Conservation (phyloP, 2,888 invertebrate genomes). For the Stenchaetothrips biformis region DNA sequence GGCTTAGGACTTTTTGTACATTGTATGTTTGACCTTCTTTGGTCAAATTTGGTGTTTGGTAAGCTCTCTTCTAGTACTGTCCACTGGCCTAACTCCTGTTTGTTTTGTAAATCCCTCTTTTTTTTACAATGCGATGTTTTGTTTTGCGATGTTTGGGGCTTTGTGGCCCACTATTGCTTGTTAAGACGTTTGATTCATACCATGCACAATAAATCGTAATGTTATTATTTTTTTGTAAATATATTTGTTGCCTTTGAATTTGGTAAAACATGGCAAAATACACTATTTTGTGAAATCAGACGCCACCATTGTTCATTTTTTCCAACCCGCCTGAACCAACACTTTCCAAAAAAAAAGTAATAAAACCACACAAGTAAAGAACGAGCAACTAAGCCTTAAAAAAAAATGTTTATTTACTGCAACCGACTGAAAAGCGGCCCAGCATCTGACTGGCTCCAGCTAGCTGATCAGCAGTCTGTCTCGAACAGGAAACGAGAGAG, state of each 20-base stretch:
- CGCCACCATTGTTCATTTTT: neutral
- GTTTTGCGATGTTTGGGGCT: neutral
- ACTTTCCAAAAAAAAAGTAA: neutral
- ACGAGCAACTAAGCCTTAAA: neutral
- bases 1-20: constrained; percentile 14
- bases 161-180: neutral
- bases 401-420: neutral
- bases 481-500: neutral
- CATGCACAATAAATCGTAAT: constrained; percentile 22
- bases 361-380: neutral
- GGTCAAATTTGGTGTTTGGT: constrained; percentile 15
- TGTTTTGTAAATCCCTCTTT: neutral
- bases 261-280: constrained; percentile 15
- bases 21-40: constrained; percentile 13
- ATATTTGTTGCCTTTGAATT: constrained; percentile 9
- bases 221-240: constrained; percentile 16
- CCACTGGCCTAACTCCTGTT: constrained; percentile 12
- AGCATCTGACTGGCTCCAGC: neutral
- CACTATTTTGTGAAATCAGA: constrained; percentile 21
- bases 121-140: neutral
- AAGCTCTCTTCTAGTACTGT: constrained; percentile 23
- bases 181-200: constrained; percentile 3
- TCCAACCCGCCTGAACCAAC: neutral
- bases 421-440: neutral
- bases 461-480: neutral